Conservation (phyloP, 2,113 vertebrate species). For the Tinamus guttatus region DNA sequence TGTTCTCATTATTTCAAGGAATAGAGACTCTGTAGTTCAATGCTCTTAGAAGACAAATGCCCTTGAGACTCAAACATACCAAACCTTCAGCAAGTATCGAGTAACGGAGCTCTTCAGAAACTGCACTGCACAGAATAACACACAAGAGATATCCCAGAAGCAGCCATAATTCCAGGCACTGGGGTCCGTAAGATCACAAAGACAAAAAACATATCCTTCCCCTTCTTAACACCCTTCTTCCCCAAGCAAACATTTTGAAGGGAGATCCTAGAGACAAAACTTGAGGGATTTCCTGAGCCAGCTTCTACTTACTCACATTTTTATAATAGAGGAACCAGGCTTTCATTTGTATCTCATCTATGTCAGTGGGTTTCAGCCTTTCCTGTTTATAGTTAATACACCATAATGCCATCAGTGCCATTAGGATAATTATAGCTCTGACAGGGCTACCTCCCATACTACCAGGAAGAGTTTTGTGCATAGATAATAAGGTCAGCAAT, state of each 20-base stretch:
- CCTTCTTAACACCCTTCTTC: background rate
- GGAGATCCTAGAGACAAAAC: background rate
- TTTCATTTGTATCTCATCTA: conserved; percentile 22
- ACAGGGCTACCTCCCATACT: background rate
- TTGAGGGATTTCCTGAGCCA: background rate
- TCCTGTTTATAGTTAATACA: conserved; percentile 47
- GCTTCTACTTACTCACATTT: background rate
- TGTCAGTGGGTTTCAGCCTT: conserved; percentile 55
- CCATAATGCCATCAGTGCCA: background rate
- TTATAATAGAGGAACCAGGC: background rate
- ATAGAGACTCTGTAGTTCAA: background rate
- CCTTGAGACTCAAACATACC: background rate
- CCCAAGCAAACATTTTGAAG: background rate
- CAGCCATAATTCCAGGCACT: background rate
- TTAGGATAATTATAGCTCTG: conserved; percentile 38
- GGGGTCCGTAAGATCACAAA: background rate
- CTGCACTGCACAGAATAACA: background rate
- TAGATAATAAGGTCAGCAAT: background rate
- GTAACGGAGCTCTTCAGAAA: background rate
- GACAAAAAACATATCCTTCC: background rate
- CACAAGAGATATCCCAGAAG: background rate
- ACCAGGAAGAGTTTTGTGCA: background rate
- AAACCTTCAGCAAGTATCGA: background rate
- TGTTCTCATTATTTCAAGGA: background rate
- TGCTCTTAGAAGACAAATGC: background rate